Evolutionary conservation across 2,797 vertebrate species (phyloP).

Genomic region (Chlorospingus flavigularis): DNA sequence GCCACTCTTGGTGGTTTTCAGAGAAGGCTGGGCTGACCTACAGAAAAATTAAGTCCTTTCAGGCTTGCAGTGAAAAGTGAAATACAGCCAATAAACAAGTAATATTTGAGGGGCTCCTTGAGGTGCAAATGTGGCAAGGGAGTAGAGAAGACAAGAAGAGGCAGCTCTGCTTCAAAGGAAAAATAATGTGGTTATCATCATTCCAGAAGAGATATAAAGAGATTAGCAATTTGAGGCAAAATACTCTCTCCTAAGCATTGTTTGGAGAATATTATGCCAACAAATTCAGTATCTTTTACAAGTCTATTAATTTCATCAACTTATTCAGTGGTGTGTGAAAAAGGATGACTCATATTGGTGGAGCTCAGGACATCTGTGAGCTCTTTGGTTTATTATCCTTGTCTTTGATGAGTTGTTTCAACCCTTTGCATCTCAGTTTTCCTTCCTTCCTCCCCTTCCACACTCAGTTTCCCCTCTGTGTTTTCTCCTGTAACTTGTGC

Average conservation of each 20-base stretch:
- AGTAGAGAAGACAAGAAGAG: background rate
- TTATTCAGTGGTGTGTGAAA: background rate
- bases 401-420: background rate
- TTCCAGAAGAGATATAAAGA: background rate
- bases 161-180: background rate
- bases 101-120: background rate
- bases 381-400: background rate
- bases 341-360: background rate
- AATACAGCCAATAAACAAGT: background rate
- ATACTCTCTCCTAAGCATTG: background rate
- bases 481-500: background rate
- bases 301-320: background rate
- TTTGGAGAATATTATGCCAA: background rate
- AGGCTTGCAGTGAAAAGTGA: background rate
- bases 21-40: background rate
- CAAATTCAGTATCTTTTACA: background rate
- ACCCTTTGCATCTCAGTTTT: background rate
- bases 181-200: background rate
- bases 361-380: background rate
- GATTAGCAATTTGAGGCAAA: background rate
- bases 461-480: background rate
- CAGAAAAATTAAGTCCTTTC: background rate
- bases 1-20: background rate
- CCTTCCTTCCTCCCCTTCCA: no score
- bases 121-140: background rate